Base-by-base conservation (phyloP, 2,113 vertebrate genomes). In the Triplophysa dalaica region DNA sequence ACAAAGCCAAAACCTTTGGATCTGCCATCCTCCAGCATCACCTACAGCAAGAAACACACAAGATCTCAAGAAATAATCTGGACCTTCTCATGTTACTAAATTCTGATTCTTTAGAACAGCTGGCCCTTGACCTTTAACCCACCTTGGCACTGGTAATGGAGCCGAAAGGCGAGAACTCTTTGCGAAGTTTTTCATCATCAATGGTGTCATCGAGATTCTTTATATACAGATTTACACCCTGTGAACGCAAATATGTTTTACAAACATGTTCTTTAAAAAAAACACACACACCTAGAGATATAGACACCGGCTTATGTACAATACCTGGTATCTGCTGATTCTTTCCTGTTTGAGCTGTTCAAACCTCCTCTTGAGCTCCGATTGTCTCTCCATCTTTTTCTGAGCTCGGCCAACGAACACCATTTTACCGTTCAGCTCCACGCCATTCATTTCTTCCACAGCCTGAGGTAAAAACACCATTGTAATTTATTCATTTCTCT, bases 1-100 rank as follows among this genome's bases (percentile, higher is more conserved):
- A 99, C 98, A 61, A 99, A 99, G 80, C 98, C 98, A 83, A 99
- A 99, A 13, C 98, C 98, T 91, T 99, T 99, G 88, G 97, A 99
- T 85, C 97, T 95, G 16, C 98, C 96, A 29, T 99, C 98, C 87
- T 99, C 97, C 45, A 98, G 90, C 98, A 99, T 99, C 77, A 99
- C 97, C 98, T 99, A 83, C 69, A 80, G 87, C 16, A 21, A 65
- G 12, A 70, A 19, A 13, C 1, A 21, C 17, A 72, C 26, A 33
- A 70, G 8, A 50, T 17, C 3, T 52, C 22, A 69, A 45, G 43
- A 45, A 12, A 12, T 1, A 45, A 45, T 45, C 43, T 45, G 8
- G 11, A 45, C 33, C 33, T 38, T 38, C 33, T 38, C 33, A 38
- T 38, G 5, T 12, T 45, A 12, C 11, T 45, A 12, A 45, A 45